Evolutionary conservation across 1,140 invertebrate species (phyloP).

Genomic region (Neodiprion pinetum): DNA sequence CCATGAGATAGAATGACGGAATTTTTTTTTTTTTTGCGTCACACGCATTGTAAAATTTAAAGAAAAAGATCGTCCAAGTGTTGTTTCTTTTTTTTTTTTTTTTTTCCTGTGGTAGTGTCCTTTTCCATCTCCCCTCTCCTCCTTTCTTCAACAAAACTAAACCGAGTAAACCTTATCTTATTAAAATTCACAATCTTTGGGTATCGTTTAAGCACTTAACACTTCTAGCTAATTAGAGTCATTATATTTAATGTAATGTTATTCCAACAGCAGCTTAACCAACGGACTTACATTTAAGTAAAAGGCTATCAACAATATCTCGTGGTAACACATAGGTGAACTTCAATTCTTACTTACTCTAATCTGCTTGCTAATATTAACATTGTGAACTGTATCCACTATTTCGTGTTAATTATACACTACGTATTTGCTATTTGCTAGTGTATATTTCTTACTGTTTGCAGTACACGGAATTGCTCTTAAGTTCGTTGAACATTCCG

Average conservation of each 20-base stretch:
- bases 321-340: slow-evolving; percentile 59
- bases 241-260: slow-evolving; percentile 48
- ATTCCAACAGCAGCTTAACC: slow-evolving; percentile 59
- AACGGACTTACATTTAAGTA: slow-evolving; percentile 53
- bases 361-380: slow-evolving; percentile 12
- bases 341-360: slow-evolving; percentile 37
- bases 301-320: slow-evolving; percentile 50
- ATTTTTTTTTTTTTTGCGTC: no score
- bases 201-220: not conserved
- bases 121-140: not conserved
- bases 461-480: slow-evolving; percentile 18
- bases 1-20: no score
- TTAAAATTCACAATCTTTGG: no score
- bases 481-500: slow-evolving; percentile 5
- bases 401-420: slow-evolving; percentile 27
- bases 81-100: not conserved
- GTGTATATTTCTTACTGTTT: slow-evolving; percentile 16
- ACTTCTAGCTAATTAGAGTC: slow-evolving; percentile 10
- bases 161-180: not conserved
- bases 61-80: not conserved
- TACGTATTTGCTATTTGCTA: slow-evolving; percentile 23
- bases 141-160: not conserved
- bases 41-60: not conserved
- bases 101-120: not conserved
- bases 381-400: slow-evolving; percentile 22